These are phyloP conservation scores for Octodonta nipae DNA, from an alignment of 2,888 invertebrate species.

Conservation along the genomic window DNA sequence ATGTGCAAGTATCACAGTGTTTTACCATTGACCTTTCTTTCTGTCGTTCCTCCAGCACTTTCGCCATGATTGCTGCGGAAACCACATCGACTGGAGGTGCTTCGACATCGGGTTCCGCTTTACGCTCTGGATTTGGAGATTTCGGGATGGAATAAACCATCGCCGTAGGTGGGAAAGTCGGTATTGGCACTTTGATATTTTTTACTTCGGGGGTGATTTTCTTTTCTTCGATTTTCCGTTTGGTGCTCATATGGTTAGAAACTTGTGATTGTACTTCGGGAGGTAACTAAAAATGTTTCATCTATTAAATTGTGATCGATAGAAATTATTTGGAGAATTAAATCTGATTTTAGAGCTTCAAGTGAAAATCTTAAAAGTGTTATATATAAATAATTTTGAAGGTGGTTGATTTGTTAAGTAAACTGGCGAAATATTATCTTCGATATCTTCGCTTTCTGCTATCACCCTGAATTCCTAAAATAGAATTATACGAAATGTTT, in stretches of 20 bases:
- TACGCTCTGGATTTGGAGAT: constrained; percentile 30
- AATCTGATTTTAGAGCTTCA: too few species aligned
- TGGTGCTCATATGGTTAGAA: constrained; percentile 58
- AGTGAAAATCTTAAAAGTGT: too few species aligned
- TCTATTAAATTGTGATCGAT: too few species aligned
- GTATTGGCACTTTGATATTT: constrained; percentile 61
- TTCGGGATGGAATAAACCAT: constrained; percentile 58
- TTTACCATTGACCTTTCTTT: constrained; percentile 63
- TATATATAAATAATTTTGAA: too few species aligned
- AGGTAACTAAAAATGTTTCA: constrained; percentile 55
- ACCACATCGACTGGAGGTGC: constrained; percentile 57
- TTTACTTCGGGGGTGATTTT: constrained; percentile 37
- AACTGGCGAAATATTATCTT: too few species aligned
- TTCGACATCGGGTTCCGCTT: constrained; percentile 40
- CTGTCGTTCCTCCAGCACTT: constrained; percentile 77
- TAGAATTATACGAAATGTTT: too few species aligned
- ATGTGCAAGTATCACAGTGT: constrained; percentile 73
- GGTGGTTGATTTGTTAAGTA: too few species aligned
- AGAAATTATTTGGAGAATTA: too few species aligned
- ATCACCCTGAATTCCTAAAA: too few species aligned
- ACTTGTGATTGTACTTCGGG: constrained; percentile 84
- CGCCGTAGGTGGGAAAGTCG: constrained; percentile 72
- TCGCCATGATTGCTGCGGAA: constrained; percentile 82
- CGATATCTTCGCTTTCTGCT: too few species aligned
- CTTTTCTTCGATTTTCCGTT: constrained; percentile 39